phyloP scores from a whole-genome alignment of 2,888 invertebrate species.

The Arge pagana region DNA sequence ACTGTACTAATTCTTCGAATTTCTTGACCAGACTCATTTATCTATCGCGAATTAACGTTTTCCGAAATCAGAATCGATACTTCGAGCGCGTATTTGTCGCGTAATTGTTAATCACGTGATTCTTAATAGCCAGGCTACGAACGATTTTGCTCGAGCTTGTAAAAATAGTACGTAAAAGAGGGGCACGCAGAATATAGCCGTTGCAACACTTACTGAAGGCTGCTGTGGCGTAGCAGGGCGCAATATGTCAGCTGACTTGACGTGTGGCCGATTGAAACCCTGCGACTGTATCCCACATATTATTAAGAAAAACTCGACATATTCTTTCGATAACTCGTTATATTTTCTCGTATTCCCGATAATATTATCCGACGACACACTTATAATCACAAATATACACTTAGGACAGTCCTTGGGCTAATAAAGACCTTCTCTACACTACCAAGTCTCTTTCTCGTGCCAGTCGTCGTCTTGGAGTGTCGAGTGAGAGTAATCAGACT shows the following conservation, averaged over 20 bases:
- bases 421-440: conserved; percentile 30
- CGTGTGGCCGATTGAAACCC: conserved; percentile 55
- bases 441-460: conserved; percentile 28
- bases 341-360: background rate
- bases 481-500: conserved; percentile 32
- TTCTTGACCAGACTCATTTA: too few species aligned
- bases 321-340: conserved; percentile 11
- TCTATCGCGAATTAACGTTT: too few species aligned
- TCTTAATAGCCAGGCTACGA: too few species aligned
- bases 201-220: conserved; percentile 54
- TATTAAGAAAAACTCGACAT: conserved; percentile 40
- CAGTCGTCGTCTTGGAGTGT: conserved; percentile 21
- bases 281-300: conserved; percentile 56
- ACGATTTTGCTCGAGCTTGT: conserved; percentile 25
- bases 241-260: conserved; percentile 60
- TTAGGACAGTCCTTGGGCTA: conserved; percentile 20
- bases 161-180: conserved; percentile 39
- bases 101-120: too few species aligned
- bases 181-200: conserved; percentile 21
- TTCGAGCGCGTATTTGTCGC: too few species aligned
- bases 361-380: background rate
- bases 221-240: conserved; percentile 57
- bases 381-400: conserved; percentile 8
- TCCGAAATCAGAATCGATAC: too few species aligned
- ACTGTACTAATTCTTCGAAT: background rate